Conservation (phyloP, 2,113 vertebrate species). For the Podiceps cristatus region DNA sequence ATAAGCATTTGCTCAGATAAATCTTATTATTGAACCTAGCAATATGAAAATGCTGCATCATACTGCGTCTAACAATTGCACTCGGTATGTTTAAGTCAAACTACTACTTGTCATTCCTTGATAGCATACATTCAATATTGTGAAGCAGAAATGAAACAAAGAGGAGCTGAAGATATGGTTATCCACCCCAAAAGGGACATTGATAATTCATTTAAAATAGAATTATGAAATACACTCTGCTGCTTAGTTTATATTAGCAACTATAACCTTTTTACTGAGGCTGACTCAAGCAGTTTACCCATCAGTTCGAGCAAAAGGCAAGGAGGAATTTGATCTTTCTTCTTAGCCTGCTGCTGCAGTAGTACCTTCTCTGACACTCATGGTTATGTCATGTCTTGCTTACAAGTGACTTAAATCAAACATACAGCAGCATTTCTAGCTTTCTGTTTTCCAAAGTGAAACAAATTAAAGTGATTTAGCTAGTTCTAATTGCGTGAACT, state of each 20-base stretch:
- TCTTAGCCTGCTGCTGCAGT: background rate
- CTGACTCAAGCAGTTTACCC: background rate
- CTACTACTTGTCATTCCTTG: background rate
- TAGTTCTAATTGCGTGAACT: background rate
- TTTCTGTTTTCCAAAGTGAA: background rate
- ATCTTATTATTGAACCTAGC: background rate
- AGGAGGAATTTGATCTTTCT: background rate
- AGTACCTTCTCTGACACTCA: background rate
- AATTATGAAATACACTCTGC: background rate
- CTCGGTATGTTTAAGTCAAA: background rate
- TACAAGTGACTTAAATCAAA: background rate
- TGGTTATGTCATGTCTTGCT: background rate
- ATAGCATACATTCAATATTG: background rate
- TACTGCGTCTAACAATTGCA: background rate
- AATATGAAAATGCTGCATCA: conserved; percentile 15
- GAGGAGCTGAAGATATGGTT: background rate
- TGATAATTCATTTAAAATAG: background rate
- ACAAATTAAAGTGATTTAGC: background rate
- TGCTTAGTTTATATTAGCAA: background rate
- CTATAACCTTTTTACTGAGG: background rate
- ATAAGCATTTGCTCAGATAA: background rate
- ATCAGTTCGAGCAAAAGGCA: background rate
- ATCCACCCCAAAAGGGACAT: background rate
- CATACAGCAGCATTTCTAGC: background rate
- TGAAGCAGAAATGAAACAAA: background rate